A percentile compares a stretch with the other conserved stretches of the same genome.
phyloP scores from a whole-genome alignment of 2,113 vertebrate species.

The Passer montanus region DNA sequence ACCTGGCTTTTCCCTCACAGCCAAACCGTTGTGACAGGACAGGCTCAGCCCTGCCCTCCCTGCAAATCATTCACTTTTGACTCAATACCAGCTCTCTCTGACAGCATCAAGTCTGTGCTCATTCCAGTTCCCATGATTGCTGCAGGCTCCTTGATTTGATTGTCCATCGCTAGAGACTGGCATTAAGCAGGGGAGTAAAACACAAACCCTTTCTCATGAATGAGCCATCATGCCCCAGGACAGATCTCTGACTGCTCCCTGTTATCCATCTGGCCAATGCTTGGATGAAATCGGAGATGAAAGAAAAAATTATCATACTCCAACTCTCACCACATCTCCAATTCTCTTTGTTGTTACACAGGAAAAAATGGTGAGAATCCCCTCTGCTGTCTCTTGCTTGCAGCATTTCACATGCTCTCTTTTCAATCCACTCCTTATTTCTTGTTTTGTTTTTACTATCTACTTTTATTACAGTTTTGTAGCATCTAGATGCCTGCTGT shows the following conservation, averaged over 20 bases:
- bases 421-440: not conserved
- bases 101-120: not conserved
- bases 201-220: not conserved
- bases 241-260: not conserved
- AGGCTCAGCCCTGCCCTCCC: not conserved
- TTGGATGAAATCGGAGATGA: conserved; percentile 10
- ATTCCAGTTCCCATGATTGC: not conserved
- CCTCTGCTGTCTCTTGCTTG: not conserved
- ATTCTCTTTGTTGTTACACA: conserved; percentile 34
- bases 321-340: not conserved
- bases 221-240: not conserved
- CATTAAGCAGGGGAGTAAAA: not conserved
- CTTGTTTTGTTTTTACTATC: conserved; percentile 6
- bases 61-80: not conserved
- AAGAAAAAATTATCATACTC: conserved; percentile 27
- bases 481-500: not conserved
- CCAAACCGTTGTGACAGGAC: not conserved
- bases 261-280: not conserved
- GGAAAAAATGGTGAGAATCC: not conserved
- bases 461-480: conserved; percentile 32
- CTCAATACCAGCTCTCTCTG: not conserved
- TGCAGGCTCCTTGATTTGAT: not conserved
- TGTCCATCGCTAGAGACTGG: not conserved
- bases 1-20: not conserved
- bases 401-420: not conserved